Evolutionary conservation across 23 tunicate genomes (phyloP), one percentile per base, ranked within the genome.

Genomic region (Trididemnum miniatum): DNA sequence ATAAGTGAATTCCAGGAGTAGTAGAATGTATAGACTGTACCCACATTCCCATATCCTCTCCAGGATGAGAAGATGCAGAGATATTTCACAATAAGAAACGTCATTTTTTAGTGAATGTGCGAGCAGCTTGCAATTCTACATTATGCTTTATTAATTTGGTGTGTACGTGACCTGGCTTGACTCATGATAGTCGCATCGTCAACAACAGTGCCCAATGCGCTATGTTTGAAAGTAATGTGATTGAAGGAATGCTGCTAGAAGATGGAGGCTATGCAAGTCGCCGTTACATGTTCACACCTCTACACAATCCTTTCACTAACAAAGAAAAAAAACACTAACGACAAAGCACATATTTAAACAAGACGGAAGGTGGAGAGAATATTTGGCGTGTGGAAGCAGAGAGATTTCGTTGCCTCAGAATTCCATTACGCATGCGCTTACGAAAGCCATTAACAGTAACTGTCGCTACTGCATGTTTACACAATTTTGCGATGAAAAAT

Each of bases 151-250:
- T 84, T 2, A 77, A 77, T 57, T 15, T 83, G 34, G 94, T 89
- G 12, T 40, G 52, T 51, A 54, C 88, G 1, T 89, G 94, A 88
- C 62, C 80, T 23, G 94, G 94, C 9, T 83, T 86, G 27, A 72
- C 81, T 1, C 88, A 83, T 38, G 88, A 83, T 54, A 22, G 51
- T 40, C 35, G 84, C 25, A 89, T 89, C 15, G 77, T 89, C 39
- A 75, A 78, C 64, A 78, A 83, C 50, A 65, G 80, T 65, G 22
- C 18, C 12, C n/a, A 83, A 27, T 59, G 76, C 28, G 71, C 51
- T 34, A 51, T 51, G 65, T 84, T 83, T 83, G 94, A 89, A 71
- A 77, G 78, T 36, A 66, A 51, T 33, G 31, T 31, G 1, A 27
- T 85, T 0, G 31, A 57, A 7, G 84, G 80, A 1, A 18, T 82